Conservation (phyloP, 2,888 invertebrate genomes). For the Branchipolynoe longqiensis region DNA sequence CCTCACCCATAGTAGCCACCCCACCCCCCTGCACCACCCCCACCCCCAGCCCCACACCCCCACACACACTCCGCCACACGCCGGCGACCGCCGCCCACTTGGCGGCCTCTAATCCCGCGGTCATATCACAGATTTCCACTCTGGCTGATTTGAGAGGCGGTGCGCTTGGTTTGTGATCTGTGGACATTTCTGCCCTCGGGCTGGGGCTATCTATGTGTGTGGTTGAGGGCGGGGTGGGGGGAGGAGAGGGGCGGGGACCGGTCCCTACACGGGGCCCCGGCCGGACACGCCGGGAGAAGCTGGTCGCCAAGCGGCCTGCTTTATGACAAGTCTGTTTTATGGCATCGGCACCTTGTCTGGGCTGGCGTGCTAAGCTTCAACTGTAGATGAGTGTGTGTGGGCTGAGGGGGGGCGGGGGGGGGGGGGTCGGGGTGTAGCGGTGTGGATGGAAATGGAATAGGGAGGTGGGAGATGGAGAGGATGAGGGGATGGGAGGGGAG, state of each 20-base stretch:
- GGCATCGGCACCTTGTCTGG: conserved; percentile 23
- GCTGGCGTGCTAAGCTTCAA: background rate
- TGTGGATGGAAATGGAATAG: background rate
- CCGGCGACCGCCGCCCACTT: background rate
- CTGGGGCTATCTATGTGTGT: background rate
- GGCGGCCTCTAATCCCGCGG: conserved; percentile 25
- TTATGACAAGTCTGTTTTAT: conserved; percentile 28
- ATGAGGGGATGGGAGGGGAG: background rate
- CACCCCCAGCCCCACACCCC: background rate
- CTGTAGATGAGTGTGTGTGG: background rate
- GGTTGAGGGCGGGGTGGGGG: background rate
- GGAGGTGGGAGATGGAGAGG: background rate
- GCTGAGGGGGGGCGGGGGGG: background rate
- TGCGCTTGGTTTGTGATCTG: conserved; percentile 27
- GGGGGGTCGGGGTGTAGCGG: background rate
- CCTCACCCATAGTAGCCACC: background rate
- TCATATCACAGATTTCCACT: conserved; percentile 43
- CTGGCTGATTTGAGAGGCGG: conserved; percentile 19
- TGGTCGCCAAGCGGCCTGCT: too few species aligned
- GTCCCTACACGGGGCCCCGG: background rate
- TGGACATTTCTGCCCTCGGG: background rate
- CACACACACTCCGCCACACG: background rate
- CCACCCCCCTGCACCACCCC: background rate
- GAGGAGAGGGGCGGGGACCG: background rate
- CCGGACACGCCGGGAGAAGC: background rate